phyloP scores from a whole-genome alignment of 2,888 invertebrate species.

The Campoletis raptor region DNA sequence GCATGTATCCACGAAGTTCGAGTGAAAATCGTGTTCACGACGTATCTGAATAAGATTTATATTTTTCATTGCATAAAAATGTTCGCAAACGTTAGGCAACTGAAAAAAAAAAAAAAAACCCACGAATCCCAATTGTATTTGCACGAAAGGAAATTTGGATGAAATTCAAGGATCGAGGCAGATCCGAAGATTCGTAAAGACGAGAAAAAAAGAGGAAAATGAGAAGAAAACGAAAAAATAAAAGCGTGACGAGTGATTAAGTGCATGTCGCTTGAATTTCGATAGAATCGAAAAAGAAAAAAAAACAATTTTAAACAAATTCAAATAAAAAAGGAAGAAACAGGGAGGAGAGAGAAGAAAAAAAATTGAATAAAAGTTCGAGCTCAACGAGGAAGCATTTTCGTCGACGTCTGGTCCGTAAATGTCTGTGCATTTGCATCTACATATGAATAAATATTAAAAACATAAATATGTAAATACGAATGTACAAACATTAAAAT shows the following conservation, averaged over 20 bases:
- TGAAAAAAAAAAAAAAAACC: constrained; percentile 1
- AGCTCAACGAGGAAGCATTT: constrained; percentile 30
- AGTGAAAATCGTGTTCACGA: constrained; percentile 32
- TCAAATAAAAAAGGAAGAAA: neutral
- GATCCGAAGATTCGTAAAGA: constrained; percentile 14
- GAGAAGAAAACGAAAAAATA: constrained; percentile 18
- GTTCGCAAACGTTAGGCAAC: constrained; percentile 30
- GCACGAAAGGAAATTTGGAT: constrained; percentile 35
- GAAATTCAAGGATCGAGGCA: constrained; percentile 28
- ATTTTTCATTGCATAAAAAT: constrained; percentile 43
- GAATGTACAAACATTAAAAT: neutral
- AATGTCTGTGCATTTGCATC: neutral
- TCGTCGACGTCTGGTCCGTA: constrained; percentile 23
- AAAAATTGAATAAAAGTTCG: constrained; percentile 8
- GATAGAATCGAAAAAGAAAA: constrained; percentile 27
- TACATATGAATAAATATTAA: neutral
- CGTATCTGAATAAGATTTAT: constrained; percentile 38
- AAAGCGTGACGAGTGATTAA: constrained; percentile 39
- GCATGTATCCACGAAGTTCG: constrained; percentile 64
- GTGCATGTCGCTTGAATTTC: constrained; percentile 61
- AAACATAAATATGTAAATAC: neutral
- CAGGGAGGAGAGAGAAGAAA: neutral
- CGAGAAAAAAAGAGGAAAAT: constrained; percentile 13
- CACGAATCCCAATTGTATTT: constrained; percentile 14
- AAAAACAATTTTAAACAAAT: neutral